phyloP scores from a whole-genome alignment of 2,113 vertebrate genomes.

The Turdus rufiventris region DNA sequence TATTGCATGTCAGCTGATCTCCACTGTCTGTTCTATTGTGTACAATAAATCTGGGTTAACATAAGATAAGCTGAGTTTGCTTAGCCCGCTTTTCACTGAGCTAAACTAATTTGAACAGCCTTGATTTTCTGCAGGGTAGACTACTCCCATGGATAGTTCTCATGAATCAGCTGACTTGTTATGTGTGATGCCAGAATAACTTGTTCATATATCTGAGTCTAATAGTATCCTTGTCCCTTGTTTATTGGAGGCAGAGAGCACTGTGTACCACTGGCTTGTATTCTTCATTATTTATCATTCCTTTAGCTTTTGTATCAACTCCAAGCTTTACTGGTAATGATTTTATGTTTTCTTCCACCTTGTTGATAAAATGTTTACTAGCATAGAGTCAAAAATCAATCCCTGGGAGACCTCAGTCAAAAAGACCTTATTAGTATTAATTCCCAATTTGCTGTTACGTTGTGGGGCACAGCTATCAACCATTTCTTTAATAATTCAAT shows the following conservation, averaged over 20 bases:
- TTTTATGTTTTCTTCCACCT: slow-evolving; percentile 36
- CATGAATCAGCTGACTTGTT: slow-evolving; percentile 39
- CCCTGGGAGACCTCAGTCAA: not conserved
- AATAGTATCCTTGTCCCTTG: not conserved
- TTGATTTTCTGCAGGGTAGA: slow-evolving; percentile 40
- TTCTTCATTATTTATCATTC: slow-evolving; percentile 47
- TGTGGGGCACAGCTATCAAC: not conserved
- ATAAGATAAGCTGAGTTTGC: slow-evolving; percentile 1
- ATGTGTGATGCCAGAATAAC: not conserved
- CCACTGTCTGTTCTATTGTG: not conserved
- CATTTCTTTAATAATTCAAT: not conserved
- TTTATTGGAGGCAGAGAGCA: not conserved
- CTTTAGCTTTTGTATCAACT: slow-evolving; percentile 16
- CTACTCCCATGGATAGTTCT: not conserved
- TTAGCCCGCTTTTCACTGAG: not conserved
- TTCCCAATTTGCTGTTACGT: not conserved
- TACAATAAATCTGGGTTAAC: slow-evolving; percentile 1
- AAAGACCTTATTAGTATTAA: slow-evolving; percentile 9
- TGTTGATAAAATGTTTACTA: slow-evolving; percentile 30
- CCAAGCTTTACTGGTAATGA: not conserved
- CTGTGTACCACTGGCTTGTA: not conserved
- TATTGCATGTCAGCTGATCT: not conserved
- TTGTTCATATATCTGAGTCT: slow-evolving; percentile 21
- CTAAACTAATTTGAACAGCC: slow-evolving; percentile 17
- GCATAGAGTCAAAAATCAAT: slow-evolving; percentile 13